phyloP scores from a whole-genome alignment of 1,140 invertebrate genomes.

The Aleiodes sp. region DNA sequence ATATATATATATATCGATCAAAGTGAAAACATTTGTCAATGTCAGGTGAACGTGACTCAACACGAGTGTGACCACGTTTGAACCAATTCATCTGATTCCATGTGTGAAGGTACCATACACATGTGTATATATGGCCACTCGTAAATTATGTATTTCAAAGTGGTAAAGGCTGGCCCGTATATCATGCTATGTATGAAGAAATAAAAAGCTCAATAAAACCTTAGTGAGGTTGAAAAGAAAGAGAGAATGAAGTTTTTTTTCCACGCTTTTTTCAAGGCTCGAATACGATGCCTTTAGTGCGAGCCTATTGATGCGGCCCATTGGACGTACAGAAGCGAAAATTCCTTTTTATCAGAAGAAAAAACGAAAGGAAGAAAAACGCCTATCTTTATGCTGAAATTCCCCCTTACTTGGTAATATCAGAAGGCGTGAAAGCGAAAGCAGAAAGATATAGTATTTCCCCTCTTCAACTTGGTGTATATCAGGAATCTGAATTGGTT shows the following conservation, averaged over 20 bases:
- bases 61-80: conserved; percentile 25
- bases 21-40: conserved; percentile 37
- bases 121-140: neutral
- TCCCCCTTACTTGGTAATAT: neutral
- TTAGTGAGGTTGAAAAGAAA: neutral
- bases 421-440: neutral
- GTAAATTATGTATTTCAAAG: neutral
- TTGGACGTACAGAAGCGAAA: neutral
- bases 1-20: conserved; percentile 27
- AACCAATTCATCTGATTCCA: conserved; percentile 11
- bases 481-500: neutral
- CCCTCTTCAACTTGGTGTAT: neutral
- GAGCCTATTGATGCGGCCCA: neutral
- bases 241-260: neutral
- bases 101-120: neutral
- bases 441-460: neutral
- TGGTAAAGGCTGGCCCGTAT: neutral
- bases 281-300: neutral
- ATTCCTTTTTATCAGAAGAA: neutral
- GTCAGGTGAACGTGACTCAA: conserved; percentile 39
- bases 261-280: neutral
- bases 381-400: neutral
- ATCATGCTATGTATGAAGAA: neutral
- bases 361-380: too few species aligned
- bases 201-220: neutral